A percentile compares a stretch with the other conserved stretches of the same genome.
phyloP scores from a whole-genome alignment of 1,140 invertebrate species.

The Temnothorax longispinosus region DNA sequence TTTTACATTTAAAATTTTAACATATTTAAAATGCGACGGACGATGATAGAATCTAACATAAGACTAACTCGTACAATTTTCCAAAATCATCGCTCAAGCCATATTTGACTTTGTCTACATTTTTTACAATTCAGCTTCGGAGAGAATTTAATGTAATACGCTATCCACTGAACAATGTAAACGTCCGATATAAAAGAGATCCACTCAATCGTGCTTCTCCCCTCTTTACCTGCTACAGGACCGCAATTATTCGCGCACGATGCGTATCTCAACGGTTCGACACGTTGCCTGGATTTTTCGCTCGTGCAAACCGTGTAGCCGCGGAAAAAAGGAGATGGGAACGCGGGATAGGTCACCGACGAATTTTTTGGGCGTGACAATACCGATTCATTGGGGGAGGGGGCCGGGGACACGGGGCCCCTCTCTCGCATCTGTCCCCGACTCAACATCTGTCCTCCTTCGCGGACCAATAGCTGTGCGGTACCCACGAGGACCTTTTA shows the following conservation, averaged over 20 bases:
- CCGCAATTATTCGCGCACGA: constrained; percentile 46
- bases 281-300: constrained; percentile 44
- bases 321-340: constrained; percentile 30
- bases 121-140: not conserved
- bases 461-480: constrained; percentile 78
- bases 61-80: not conserved
- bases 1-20: not conserved
- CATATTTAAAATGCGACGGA: not conserved
- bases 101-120: not conserved
- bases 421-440: constrained; percentile 80
- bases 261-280: constrained; percentile 49
- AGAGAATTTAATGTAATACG: constrained; percentile 1
- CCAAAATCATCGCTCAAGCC: not conserved
- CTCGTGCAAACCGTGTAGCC: constrained; percentile 25
- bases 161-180: constrained; percentile 19
- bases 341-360: constrained; percentile 57
- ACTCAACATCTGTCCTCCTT: constrained; percentile 81
- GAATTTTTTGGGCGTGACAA: constrained; percentile 84
- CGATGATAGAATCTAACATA: not conserved
- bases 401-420: constrained; percentile 60
- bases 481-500: constrained; percentile 82
- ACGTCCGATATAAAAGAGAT: constrained; percentile 29
- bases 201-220: constrained; percentile 41
- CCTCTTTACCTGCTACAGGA: constrained; percentile 30
- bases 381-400: constrained; percentile 80